Evolutionary conservation across 2,888 invertebrate genomes (phyloP).

Genomic region (Acrobasis suavella): DNA sequence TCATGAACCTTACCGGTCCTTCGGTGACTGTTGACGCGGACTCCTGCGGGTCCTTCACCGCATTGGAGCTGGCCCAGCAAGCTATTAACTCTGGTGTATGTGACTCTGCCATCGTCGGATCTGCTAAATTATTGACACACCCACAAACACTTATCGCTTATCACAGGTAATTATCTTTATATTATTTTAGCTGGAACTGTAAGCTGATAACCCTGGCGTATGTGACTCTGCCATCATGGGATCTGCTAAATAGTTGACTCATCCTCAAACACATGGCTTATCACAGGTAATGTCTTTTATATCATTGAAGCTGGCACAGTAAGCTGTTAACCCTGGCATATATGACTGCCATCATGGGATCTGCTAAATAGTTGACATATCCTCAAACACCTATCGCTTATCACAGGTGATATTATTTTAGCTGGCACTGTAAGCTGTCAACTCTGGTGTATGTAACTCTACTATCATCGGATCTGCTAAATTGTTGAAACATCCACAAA

Average conservation of each 20-base stretch:
- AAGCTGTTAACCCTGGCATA: slow-evolving; percentile 47
- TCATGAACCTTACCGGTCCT: slow-evolving; percentile 56
- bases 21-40: slow-evolving; percentile 49
- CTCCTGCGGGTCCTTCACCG: slow-evolving; percentile 46
- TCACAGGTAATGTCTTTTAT: slow-evolving; percentile 33
- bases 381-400: slow-evolving; percentile 59
- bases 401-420: slow-evolving; percentile 43
- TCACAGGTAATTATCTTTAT: slow-evolving; percentile 16
- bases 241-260: too few relatives aligned
- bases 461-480: slow-evolving; percentile 83
- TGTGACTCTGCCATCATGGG: too few relatives aligned
- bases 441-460: slow-evolving; percentile 53
- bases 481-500: slow-evolving; percentile 60
- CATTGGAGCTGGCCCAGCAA: slow-evolving; percentile 48
- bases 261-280: too few relatives aligned
- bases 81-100: slow-evolving; percentile 52
- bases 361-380: slow-evolving; percentile 48
- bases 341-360: slow-evolving; percentile 83
- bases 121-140: slow-evolving; percentile 49
- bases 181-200: too few relatives aligned
- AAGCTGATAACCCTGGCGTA: too few relatives aligned
- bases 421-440: slow-evolving; percentile 47
- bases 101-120: slow-evolving; percentile 82
- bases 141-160: slow-evolving; percentile 59
- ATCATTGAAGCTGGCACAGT: slow-evolving; percentile 49